A percentile compares a stretch with the other conserved stretches of the same genome.
Evolutionary conservation across 2,888 invertebrate genomes (phyloP).

Genomic region (Leptinotarsa haldemani): DNA sequence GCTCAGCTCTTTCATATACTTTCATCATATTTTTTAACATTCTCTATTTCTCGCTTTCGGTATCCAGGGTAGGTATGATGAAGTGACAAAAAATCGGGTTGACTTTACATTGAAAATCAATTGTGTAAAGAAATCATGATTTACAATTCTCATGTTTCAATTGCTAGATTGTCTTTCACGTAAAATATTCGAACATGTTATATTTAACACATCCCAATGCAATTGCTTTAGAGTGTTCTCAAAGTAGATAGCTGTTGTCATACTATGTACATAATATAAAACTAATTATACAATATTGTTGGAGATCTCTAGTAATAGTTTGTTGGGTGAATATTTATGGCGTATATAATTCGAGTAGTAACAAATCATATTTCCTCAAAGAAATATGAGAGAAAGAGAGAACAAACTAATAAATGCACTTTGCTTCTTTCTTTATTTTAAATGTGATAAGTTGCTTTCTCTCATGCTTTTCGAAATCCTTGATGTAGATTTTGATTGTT

Average conservation of each 20-base stretch:
- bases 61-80: conserved; percentile 30
- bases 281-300: conserved; percentile 5
- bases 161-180: background rate
- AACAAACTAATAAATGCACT: background rate
- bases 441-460: conserved; percentile 36
- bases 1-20: conserved; percentile 1
- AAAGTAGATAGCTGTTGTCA: background rate
- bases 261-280: conserved; percentile 8
- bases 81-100: background rate
- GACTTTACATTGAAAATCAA: background rate
- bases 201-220: background rate
- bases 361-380: background rate
- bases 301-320: conserved; percentile 5
- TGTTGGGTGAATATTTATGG: background rate
- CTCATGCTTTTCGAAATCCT: conserved; percentile 4
- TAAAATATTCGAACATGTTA: background rate
- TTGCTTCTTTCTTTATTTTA: conserved; percentile 14
- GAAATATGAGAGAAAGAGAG: background rate
- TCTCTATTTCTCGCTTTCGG: conserved; percentile 25
- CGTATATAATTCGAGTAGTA: background rate
- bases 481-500: conserved; percentile 35
- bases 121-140: background rate
- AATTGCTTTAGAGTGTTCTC: background rate
- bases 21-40: conserved; percentile 29
- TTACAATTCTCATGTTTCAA: background rate